Evolutionary conservation across 2,797 vertebrate genomes (phyloP).

Genomic region (Geotrypetes seraphini): DNA sequence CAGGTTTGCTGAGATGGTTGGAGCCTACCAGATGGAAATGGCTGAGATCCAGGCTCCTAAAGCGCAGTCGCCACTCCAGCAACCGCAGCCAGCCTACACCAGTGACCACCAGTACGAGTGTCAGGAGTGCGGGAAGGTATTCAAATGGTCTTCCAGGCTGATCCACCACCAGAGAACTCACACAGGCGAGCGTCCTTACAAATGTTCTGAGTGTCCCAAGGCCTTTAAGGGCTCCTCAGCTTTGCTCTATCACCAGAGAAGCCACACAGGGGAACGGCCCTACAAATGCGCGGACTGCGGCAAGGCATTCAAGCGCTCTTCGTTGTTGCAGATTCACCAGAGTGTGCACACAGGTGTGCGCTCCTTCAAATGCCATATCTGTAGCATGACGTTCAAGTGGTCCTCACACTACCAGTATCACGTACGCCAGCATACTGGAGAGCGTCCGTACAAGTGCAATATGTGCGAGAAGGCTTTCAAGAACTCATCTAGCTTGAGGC

Average conservation of each 20-base stretch:
- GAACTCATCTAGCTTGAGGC: conserved; percentile 80
- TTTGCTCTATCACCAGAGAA: conserved; percentile 16
- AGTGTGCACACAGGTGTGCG: conserved; percentile 84
- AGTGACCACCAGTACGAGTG: conserved; percentile 60
- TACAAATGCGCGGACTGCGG: conserved; percentile 83
- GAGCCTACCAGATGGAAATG: conserved; percentile 47
- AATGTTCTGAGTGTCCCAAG: conserved; percentile 60
- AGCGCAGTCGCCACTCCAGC: conserved; percentile 29
- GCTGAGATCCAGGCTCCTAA: conserved; percentile 17
- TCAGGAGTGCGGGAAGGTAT: conserved; percentile 66
- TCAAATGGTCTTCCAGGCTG: conserved; percentile 68
- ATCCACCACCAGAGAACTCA: conserved; percentile 56
- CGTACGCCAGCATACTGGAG: conserved; percentile 84
- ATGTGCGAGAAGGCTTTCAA: conserved; percentile 89
- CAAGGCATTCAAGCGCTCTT: conserved; percentile 87
- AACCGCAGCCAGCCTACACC: conserved; percentile 19
- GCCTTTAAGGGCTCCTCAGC: conserved; percentile 29
- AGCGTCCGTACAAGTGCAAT: conserved; percentile 81
- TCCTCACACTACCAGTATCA: conserved; percentile 91
- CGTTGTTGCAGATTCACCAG: conserved; percentile 81
- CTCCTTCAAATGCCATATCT: conserved; percentile 80
- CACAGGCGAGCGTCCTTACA: conserved; percentile 57
- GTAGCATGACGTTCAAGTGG: conserved; percentile 86
- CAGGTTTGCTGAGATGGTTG: conserved; percentile 46
- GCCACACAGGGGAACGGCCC: conserved; percentile 68